phyloP scores from a whole-genome alignment of 2,888 invertebrate genomes.

The Himalopsyche anomala region DNA sequence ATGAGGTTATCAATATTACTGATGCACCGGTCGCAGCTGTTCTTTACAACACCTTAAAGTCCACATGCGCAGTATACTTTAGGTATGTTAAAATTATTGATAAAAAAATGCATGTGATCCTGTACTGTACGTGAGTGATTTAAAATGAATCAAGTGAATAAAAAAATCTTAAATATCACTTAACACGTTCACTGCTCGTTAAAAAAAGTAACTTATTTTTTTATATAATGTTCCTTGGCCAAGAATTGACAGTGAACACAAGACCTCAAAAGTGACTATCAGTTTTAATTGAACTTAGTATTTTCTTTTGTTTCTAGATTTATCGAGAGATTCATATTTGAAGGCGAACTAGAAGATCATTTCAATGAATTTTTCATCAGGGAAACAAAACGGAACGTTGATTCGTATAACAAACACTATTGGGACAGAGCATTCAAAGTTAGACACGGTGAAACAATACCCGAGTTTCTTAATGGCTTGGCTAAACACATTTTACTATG shows the following conservation, averaged over 20 bases:
- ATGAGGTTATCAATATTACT: slow-evolving; percentile 78
- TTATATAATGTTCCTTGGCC: too few relatives aligned
- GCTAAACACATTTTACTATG: slow-evolving; percentile 83
- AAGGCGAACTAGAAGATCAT: slow-evolving; percentile 88
- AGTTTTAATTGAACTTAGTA: too few relatives aligned
- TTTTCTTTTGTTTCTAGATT: slow-evolving; percentile 73
- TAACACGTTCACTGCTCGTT: too few relatives aligned
- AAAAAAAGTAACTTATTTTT: too few relatives aligned
- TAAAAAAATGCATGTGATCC: too few relatives aligned
- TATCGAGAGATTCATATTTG: slow-evolving; percentile 90
- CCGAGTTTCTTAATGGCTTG: slow-evolving; percentile 81
- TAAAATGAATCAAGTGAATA: too few relatives aligned
- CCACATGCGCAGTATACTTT: slow-evolving; percentile 79
- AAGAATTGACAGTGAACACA: too few relatives aligned
- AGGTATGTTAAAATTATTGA: slow-evolving; percentile 72
- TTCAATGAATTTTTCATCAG: slow-evolving; percentile 91
- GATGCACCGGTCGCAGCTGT: slow-evolving; percentile 77
- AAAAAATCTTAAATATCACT: too few relatives aligned
- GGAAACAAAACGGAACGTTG: slow-evolving; percentile 80
- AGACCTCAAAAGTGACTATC: too few relatives aligned
- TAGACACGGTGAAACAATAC: slow-evolving; percentile 77
- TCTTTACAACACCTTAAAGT: slow-evolving; percentile 77
- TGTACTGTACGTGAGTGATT: too few relatives aligned
- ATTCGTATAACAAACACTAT: slow-evolving; percentile 80
- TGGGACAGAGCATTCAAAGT: slow-evolving; percentile 82